Percentiles rank a stretch among this genome's conserved stretches.
phyloP scores from a whole-genome alignment of 1,140 invertebrate species.

The Macrosteles quadrilineatus region DNA sequence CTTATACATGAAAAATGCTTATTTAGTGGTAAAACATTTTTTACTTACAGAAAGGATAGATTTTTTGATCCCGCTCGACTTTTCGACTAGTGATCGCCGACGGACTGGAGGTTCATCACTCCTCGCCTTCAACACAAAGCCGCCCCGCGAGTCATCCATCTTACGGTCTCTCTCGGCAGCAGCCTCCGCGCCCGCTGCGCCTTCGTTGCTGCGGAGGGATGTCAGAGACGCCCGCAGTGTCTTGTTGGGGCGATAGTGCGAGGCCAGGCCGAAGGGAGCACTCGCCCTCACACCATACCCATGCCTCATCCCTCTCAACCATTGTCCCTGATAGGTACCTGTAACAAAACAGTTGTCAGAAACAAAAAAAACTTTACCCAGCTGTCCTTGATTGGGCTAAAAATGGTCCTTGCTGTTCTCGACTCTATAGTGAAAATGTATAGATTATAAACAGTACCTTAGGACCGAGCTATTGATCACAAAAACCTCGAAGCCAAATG shows the following conservation, averaged over 20 bases:
- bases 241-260: conserved; percentile 79
- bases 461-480: too few relatives aligned
- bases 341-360: conserved; percentile 49
- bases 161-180: conserved; percentile 79
- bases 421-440: too few relatives aligned
- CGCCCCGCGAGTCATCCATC: conserved; percentile 90
- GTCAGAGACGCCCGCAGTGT: conserved; percentile 82
- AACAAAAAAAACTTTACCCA: too few relatives aligned
- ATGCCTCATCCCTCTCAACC: conserved; percentile 96
- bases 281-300: conserved; percentile 97
- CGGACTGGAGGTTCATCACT: conserved; percentile 85
- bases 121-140: conserved; percentile 91
- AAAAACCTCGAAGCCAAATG: too few relatives aligned
- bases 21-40: too few relatives aligned
- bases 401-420: too few relatives aligned
- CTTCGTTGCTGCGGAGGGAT: conserved; percentile 80
- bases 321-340: conserved; percentile 99
- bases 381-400: too few relatives aligned
- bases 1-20: too few relatives aligned
- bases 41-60: conserved; percentile 78
- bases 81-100: conserved; percentile 86
- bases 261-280: conserved; percentile 92
- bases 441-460: too few relatives aligned
- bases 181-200: conserved; percentile 60
- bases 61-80: conserved; percentile 76